These are phyloP conservation scores for Cepaea hortensis DNA, from an alignment of 2,888 invertebrate genomes.

Conservation along the genomic window DNA sequence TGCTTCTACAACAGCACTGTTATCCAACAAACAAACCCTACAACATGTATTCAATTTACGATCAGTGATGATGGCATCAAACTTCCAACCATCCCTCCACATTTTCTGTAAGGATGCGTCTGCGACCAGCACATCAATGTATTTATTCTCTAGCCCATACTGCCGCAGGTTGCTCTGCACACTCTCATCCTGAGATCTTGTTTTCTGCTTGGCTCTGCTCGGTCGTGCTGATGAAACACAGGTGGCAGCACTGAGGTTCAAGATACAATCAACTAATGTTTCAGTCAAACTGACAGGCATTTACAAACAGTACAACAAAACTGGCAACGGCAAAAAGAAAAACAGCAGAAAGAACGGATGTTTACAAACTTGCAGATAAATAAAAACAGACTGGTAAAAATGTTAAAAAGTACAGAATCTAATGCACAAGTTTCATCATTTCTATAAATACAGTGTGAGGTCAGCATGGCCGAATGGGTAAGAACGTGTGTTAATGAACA, in stretches of 20 bases:
- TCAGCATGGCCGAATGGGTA: no score
- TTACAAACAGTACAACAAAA: no score
- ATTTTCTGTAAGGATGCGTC: conserved; percentile 89
- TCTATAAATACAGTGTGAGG: no score
- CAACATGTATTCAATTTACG: conserved; percentile 76
- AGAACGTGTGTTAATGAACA: no score
- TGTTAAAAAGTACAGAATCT: no score
- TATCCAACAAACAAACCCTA: neutral
- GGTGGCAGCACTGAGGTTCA: neutral
- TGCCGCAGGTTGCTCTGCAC: conserved; percentile 91
- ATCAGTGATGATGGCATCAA: conserved; percentile 96
- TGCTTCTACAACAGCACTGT: neutral
- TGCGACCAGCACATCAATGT: conserved; percentile 91
- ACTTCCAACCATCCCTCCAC: conserved; percentile 85
- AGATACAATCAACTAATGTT: neutral
- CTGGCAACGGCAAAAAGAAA: neutral
- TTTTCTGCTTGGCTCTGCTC: conserved; percentile 78
- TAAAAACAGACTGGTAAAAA: neutral
- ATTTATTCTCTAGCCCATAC: conserved; percentile 86
- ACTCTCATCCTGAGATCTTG: conserved; percentile 85
- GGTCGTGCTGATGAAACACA: conserved; percentile 74
- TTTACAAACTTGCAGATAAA: neutral
- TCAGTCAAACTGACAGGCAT: neutral
- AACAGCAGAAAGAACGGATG: neutral
- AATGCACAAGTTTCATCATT: no score